Evolutionary conservation across 2,888 invertebrate genomes (phyloP), one percentile per base, ranked within the genome.

Genomic region (Petrolisthes manimaculis): DNA sequence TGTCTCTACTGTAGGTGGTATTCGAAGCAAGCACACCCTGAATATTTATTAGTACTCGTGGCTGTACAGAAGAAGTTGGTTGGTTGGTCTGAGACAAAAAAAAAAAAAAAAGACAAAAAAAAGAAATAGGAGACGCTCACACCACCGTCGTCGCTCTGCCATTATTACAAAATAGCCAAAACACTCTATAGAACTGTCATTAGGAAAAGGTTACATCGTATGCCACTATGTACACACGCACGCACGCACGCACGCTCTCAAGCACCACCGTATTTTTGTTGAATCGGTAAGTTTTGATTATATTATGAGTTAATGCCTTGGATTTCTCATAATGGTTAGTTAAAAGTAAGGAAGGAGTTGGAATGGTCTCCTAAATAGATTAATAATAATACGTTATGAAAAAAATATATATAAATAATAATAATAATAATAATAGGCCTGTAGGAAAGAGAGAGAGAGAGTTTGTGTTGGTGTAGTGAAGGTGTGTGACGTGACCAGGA

Each of bases 1-100:
- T n/a, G n/a, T n/a, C n/a, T n/a, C n/a, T n/a, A n/a, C n/a, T n/a
- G n/a, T n/a, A n/a, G n/a, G n/a, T n/a, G n/a, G n/a, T n/a, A n/a
- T n/a, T n/a, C n/a, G n/a, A n/a, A n/a, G n/a, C n/a, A n/a, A n/a
- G n/a, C n/a, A n/a, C n/a, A n/a, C n/a, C n/a, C n/a, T n/a, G n/a
- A n/a, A n/a, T n/a, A n/a, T n/a, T n/a, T n/a, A n/a, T n/a, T n/a
- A n/a, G n/a, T n/a, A n/a, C n/a, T n/a, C n/a, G n/a, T n/a, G n/a
- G n/a, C n/a, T 82, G 54, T 53, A 61, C 71, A 67, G 55, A n/a
- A 56, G n/a, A n/a, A n/a, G n/a, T n/a, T n/a, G n/a, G n/a, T n/a
- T n/a, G n/a, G 9, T 86, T 82, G 86, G 86, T 86, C 86, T 86
- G 81, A 81, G 86, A n/a, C n/a, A n/a, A n/a, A n/a, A n/a, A n/a